Evolutionary conservation across 2,797 vertebrate genomes (phyloP), one percentile per base, ranked within the genome.

Genomic region (Hemibagrus guttatus): DNA sequence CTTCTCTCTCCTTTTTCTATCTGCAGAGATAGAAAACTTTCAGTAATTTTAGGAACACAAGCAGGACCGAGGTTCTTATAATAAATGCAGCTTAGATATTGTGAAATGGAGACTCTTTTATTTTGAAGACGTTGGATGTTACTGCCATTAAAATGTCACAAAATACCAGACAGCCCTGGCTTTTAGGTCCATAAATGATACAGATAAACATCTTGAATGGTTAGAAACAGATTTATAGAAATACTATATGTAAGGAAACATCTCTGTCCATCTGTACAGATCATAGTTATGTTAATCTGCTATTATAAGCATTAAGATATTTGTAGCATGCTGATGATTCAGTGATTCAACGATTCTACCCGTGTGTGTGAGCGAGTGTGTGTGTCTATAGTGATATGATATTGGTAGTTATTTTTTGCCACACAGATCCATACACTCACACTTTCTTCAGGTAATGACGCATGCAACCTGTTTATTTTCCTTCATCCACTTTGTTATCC

Each of bases 381-480:
- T 72, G 42, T 72, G 69, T 74, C 46, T 75, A 14, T 54, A 14
- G 28, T 23, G 16, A 19, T 76, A n/a, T 28, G 74, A 54, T 54
- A 54, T 75, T n/a, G 71, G 46, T 52, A 74, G 42, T 52, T 26
- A 49, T 13, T 23, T 46, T 26, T 21, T 23, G 39, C 26, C 71
- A 54, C n/a, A 28, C 26, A 76, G n/a, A 14, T 54, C 28, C 58
- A 42, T 61, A 59, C 13, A 0, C 58, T 61, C 13, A 6, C 13
- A 0, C 42, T 80, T 54, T 52, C 86, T 76, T 71, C 76, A 88
- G n/a, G 16, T 84, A 61, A 88, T 58, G 68, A 87, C 63, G 64
- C 76, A 39, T 39, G 39, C 76, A 79, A 28, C 71, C 72, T 88
- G 59, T 61, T 46, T 49, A 42, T 56, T 75, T 79, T 86, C 17